Conservation (phyloP, 2,797 vertebrate species). For the Chloroceryle amazona region DNA sequence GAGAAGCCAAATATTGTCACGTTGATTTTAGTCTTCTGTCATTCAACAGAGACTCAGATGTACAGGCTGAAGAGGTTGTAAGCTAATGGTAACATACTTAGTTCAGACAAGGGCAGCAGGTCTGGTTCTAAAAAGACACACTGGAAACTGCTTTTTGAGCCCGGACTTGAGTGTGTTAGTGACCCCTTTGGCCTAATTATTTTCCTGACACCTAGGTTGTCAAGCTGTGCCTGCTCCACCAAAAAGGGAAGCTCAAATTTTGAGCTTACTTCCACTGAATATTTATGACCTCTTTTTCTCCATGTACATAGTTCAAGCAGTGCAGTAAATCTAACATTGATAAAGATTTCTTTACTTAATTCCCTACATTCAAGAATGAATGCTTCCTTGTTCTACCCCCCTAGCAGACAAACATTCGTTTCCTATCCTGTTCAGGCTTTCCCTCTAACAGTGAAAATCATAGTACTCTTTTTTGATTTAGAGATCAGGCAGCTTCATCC, state of each 20-base stretch:
- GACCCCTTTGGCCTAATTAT: neutral
- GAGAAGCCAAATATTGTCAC: neutral
- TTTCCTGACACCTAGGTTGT: neutral
- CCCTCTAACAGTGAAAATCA: neutral
- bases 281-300: neutral
- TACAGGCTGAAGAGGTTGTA: neutral
- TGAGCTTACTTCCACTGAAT: neutral
- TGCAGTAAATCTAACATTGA: neutral
- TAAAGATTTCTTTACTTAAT: neutral
- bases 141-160: neutral
- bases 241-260: neutral
- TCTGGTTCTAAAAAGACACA: neutral
- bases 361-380: neutral
- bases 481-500: neutral
- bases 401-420: neutral
- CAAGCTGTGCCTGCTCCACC: neutral
- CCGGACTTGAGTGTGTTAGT: neutral
- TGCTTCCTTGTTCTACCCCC: fast-evolving
- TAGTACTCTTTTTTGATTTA: neutral
- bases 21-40: neutral
- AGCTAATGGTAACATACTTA: neutral
- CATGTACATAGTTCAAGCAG: neutral
- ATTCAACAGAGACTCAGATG: neutral
- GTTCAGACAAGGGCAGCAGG: neutral
- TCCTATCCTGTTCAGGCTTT: neutral